Evolutionary conservation across 1,140 invertebrate species (phyloP).

Genomic region (Ericerus pela): DNA sequence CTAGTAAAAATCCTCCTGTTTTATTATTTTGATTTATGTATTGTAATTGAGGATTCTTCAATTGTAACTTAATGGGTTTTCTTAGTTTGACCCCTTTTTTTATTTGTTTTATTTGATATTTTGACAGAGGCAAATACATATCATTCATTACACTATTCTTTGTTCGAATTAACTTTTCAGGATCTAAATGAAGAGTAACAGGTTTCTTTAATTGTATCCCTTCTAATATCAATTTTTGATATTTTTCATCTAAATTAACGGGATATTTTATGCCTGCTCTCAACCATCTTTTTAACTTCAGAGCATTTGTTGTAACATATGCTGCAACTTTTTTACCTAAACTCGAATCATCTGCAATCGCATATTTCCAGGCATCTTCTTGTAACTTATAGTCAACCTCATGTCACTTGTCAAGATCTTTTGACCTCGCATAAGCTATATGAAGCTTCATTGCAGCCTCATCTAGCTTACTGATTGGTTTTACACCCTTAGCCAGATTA

Average conservation of each 20-base stretch:
- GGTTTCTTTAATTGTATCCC: background rate
- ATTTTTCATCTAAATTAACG: background rate
- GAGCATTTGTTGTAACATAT: conserved; percentile 24
- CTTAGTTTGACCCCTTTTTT: too few relatives aligned
- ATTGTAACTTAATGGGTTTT: too few relatives aligned
- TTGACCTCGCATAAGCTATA: conserved; percentile 31
- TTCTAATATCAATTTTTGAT: background rate
- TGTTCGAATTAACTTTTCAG: background rate
- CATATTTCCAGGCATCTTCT: conserved; percentile 28
- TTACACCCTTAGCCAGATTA: conserved; percentile 21
- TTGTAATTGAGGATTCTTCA: too few relatives aligned
- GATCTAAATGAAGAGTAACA: background rate
- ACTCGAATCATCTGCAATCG: conserved; percentile 28
- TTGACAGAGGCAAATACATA: background rate
- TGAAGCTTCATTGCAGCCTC: conserved; percentile 32
- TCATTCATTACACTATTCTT: background rate
- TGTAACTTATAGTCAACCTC: too few relatives aligned
- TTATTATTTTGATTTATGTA: background rate
- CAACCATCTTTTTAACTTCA: conserved; percentile 27
- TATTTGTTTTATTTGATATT: background rate
- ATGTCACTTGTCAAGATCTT: too few relatives aligned
- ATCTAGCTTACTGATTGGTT: conserved; percentile 32
- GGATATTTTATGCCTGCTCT: conserved; percentile 23
- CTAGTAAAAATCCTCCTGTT: background rate
- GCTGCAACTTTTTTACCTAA: conserved; percentile 28